Conservation (phyloP, 1,140 invertebrate genomes). For the Pygmarrhopalites habei region DNA sequence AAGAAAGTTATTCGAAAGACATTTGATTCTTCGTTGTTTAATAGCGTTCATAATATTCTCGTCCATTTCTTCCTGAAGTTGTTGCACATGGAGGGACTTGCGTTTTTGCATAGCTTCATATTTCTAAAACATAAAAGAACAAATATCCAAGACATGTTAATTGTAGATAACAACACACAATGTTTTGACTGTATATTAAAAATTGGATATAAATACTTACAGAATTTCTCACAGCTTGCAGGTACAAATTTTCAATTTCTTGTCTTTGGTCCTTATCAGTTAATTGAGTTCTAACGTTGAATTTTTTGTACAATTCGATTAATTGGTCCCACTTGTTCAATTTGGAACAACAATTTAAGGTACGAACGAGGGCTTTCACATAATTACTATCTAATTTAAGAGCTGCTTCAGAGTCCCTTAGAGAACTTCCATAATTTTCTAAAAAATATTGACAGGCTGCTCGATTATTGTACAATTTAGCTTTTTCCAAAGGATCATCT, state of each 20-base stretch:
- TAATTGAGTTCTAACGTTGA: slow-evolving; percentile 48
- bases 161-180: too few species aligned
- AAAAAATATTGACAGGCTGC: slow-evolving; percentile 79
- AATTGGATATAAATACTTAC: too few species aligned
- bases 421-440: slow-evolving; percentile 68
- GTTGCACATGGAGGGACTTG: slow-evolving; percentile 1
- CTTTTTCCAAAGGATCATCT: slow-evolving; percentile 14
- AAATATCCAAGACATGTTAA: neutral
- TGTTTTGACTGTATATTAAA: too few species aligned
- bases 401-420: slow-evolving; percentile 68
- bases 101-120: neutral
- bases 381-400: slow-evolving; percentile 69
- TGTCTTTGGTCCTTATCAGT: slow-evolving; percentile 10
- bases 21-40: slow-evolving; percentile 19
- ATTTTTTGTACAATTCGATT: slow-evolving; percentile 55
- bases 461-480: slow-evolving; percentile 45
- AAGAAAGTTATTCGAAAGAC: slow-evolving; percentile 15
- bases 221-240: slow-evolving; percentile 14
- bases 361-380: slow-evolving; percentile 67
- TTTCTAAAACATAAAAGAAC: slow-evolving; percentile 10
- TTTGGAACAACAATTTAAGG: slow-evolving; percentile 62
- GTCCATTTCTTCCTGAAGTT: slow-evolving; percentile 2
- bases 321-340: slow-evolving; percentile 64
- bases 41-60: slow-evolving; percentile 12
- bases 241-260: slow-evolving; percentile 17